Evolutionary conservation across 2,113 vertebrate species (phyloP), one percentile per base, ranked within the genome.

Genomic region (Hippocampus barbouri): DNA sequence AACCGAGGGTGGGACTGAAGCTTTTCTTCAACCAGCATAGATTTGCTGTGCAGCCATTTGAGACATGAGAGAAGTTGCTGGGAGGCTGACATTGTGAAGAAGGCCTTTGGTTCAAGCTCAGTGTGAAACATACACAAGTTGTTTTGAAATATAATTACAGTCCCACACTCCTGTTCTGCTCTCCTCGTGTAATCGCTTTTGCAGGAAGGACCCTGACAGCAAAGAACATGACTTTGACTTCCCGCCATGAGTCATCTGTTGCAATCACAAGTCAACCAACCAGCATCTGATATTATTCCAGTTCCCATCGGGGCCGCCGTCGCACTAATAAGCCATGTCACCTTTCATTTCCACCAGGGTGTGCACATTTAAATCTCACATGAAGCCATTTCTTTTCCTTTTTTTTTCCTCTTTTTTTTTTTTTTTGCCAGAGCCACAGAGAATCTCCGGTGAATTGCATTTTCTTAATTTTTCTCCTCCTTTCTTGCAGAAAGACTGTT

Each of bases 401-500:
- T 15, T 21, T 49, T 41, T 5, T 43, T n/a, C n/a, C n/a, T n/a
- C n/a, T n/a, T n/a, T n/a, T 11, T 43, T 11, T 43, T 12, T 49
- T 14, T 34, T 53, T 45, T 38, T 38, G 34, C 34, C 34, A 38
- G 5, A 70, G 43, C 38, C 30, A 51, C 53, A 65, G 62, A n/a
- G 20, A 9, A 34, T 63, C 23, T 67, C 47, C 60, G 70, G 53
- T 65, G 57, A 47, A 80, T 71, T 41, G 25, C 15, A 40, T 60
- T 43, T 66, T 64, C 21, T 18, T 68, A 14, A 18, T 79, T 70
- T 73, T 74, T 71, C 3, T 14, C 20, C 12, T 61, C 41, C 71
- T 78, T 74, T 71, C 76, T 34, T 66, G 77, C 66, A 57, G 60
- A 78, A 78, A 85, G 83, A 88, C 91, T 85, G 77, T 81, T 84